A percentile compares a stretch with the other conserved stretches of the same genome.
These are phyloP conservation scores for Lates japonicus DNA, from an alignment of 2,797 vertebrate genomes.

Conservation along the genomic window DNA sequence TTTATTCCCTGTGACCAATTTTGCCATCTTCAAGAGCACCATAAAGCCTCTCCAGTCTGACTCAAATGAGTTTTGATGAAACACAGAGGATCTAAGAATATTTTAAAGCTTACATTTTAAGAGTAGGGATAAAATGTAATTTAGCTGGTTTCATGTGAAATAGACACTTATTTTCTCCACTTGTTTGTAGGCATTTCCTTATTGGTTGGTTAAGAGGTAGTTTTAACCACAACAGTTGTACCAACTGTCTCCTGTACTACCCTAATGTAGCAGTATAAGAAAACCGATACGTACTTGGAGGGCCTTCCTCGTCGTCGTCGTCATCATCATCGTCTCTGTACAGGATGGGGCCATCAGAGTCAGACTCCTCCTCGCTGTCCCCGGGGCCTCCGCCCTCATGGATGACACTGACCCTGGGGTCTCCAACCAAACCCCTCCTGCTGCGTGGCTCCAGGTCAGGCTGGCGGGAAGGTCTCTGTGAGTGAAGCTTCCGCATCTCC, in stretches of 20 bases:
- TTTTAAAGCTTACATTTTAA: too few relatives aligned
- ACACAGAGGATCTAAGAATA: too few relatives aligned
- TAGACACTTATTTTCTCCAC: neutral
- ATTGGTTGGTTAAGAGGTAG: neutral
- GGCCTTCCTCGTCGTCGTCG: conserved; percentile 76
- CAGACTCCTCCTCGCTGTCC: conserved; percentile 88
- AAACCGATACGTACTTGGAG: conserved; percentile 72
- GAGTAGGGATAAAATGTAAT: too few relatives aligned
- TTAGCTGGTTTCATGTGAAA: neutral
- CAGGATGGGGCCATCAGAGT: conserved; percentile 93
- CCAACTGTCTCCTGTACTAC: neutral
- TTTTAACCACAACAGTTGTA: neutral
- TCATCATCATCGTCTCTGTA: conserved; percentile 91
- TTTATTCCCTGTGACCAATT: too few relatives aligned
- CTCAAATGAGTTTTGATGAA: too few relatives aligned
- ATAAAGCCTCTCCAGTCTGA: too few relatives aligned
- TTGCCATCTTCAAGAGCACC: too few relatives aligned
- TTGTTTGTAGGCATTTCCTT: neutral
- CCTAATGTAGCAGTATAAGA: neutral
- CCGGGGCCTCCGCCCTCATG: conserved; percentile 80
- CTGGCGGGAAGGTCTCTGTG: conserved; percentile 49
- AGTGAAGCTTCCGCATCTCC: conserved; percentile 78
- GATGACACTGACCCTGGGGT: conserved; percentile 85
- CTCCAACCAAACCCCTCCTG: conserved; percentile 82
- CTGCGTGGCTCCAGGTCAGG: conserved; percentile 78